These are phyloP conservation scores for Carposina sasakii DNA, from an alignment of 1,140 invertebrate genomes.

Conservation along the genomic window DNA sequence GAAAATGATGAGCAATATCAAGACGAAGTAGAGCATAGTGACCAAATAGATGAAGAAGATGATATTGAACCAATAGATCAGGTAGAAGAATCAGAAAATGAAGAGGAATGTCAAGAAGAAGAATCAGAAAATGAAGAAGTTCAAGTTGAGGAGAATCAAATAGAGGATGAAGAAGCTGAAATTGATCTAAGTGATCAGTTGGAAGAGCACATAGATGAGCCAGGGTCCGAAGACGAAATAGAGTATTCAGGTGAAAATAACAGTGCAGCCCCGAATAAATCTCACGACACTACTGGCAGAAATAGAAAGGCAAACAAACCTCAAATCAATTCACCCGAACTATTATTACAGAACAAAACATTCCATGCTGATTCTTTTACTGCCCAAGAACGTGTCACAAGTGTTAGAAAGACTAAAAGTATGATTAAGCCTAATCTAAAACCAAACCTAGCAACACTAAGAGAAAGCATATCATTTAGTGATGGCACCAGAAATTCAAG, in stretches of 20 bases:
- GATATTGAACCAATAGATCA: constrained; percentile 2
- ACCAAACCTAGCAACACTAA: constrained; percentile 33
- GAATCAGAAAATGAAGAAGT: constrained; percentile 13
- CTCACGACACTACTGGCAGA: constrained; percentile 30
- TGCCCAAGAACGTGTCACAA: constrained; percentile 32
- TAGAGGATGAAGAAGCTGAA: constrained; percentile 3
- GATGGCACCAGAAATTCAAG: constrained; percentile 44
- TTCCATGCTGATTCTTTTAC: constrained; percentile 33
- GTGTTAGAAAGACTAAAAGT: constrained; percentile 40
- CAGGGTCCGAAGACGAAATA: constrained; percentile 14
- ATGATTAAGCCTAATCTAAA: constrained; percentile 35
- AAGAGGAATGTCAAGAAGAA: constrained; percentile 13
- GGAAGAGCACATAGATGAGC: constrained; percentile 4
- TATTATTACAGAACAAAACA: constrained; percentile 29
- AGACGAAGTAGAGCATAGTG: constrained; percentile 11
- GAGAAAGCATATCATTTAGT: constrained; percentile 37
- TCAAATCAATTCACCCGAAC: constrained; percentile 41
- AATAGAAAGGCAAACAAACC: constrained; percentile 21
- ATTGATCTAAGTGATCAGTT: constrained; percentile 9
- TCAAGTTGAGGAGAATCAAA: constrained; percentile 12
- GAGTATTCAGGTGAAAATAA: not conserved
- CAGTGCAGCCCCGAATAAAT: constrained; percentile 7
- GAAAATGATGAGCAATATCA: constrained; percentile 8
- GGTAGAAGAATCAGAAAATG: constrained; percentile 8
- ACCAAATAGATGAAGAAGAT: constrained; percentile 11